These are phyloP conservation scores for Xenus cinereus DNA, from an alignment of 2,113 vertebrate species.

Conservation along the genomic window DNA sequence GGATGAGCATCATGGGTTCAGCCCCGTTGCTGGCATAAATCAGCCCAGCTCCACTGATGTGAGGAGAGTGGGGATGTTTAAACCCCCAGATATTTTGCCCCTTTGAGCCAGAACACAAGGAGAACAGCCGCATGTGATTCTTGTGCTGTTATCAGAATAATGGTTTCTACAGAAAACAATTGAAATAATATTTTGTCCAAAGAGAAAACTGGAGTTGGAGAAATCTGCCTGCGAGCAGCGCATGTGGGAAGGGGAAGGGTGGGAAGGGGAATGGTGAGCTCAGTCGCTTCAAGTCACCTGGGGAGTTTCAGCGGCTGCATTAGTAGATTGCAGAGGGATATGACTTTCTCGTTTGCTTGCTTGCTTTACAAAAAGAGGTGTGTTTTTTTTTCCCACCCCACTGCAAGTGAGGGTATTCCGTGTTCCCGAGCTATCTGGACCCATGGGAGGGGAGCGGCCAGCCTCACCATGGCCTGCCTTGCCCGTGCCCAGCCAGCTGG, in stretches of 20 bases:
- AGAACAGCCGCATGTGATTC: not conserved
- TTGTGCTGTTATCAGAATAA: not conserved
- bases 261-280: not conserved
- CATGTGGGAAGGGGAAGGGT: not conserved
- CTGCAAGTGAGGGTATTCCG: accelerated
- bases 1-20: not conserved
- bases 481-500: not conserved
- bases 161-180: not conserved
- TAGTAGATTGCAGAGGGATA: not conserved
- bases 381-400: not conserved
- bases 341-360: not conserved
- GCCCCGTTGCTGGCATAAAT: not conserved
- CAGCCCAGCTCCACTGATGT: not conserved
- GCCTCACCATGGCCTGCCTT: not conserved
- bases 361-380: not conserved
- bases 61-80: not conserved
- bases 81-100: not conserved
- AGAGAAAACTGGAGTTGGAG: not conserved
- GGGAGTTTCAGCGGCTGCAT: not conserved
- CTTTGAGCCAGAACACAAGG: not conserved
- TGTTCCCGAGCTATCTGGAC: not conserved
- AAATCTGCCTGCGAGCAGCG: not conserved
- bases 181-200: not conserved
- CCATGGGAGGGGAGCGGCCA: not conserved
- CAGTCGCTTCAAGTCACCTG: not conserved